Evolutionary conservation across 2,113 vertebrate genomes (phyloP), one percentile per base, ranked within the genome.

Genomic region (Microcebus murinus): DNA sequence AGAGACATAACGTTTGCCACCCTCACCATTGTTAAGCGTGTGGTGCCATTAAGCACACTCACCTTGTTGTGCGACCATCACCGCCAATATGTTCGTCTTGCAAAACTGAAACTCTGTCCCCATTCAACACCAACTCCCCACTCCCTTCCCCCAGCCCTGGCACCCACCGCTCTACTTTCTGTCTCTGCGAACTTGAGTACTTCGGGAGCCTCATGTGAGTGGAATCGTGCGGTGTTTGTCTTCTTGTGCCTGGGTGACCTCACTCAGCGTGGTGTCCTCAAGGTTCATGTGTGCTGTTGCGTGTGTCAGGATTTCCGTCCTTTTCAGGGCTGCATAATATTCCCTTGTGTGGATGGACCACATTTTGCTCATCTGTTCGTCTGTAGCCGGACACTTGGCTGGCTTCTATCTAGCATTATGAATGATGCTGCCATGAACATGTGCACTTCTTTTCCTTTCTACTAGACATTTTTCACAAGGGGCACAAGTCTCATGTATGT

Each of bases 231-330:
- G 25, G 39, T 12, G 29, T 45, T 15, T 74, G 71, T 17, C 42
- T 74, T 45, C 27, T 45, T 45, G 95, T 1, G 42, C 31, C 23
- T 1, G 45, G 20, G 55, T 61, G 8, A 0, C 18, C 17, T n/a
- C 39, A 20, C 48, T 10, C 1, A 18, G 48, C 39, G 0, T 8
- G 2, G 23, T 3, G 6, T 31, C 34, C 17, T 73, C 61, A 0
- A 7, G 52, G 27, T 3, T 4, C 23, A 11, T 34, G 31, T 18
- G 0, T 2, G 15, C 29, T 1, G 20, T 3, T 11, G 27, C 7
- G 0, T 4, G 77, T 8, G 68, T n/a, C 55, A 34, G 68, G 34
- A 20, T 6, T 6, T 25, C 50, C 61, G 12, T 61, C 11, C 52
- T 11, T 79, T 61, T 42, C 1, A 20, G 18, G 80, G 34, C 42